phyloP scores from a whole-genome alignment of 2,113 vertebrate species.

The Notarius quadriscutis region DNA sequence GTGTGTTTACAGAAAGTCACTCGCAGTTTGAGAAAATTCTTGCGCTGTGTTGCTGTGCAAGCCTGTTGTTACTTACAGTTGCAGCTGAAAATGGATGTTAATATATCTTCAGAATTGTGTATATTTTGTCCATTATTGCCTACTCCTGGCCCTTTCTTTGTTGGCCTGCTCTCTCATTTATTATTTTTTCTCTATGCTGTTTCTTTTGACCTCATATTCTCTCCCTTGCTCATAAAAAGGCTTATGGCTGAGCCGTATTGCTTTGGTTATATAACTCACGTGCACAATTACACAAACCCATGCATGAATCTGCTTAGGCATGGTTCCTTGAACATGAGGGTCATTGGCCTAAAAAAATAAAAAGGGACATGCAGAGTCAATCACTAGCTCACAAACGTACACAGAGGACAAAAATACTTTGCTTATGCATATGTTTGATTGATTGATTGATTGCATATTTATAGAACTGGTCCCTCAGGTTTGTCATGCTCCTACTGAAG shows the following conservation, averaged over 20 bases:
- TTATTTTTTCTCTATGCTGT: neutral
- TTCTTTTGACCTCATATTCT: constrained; percentile 14
- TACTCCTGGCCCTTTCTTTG: neutral
- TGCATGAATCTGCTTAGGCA: constrained; percentile 2
- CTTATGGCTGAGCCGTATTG: neutral
- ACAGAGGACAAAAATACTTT: neutral
- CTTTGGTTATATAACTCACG: constrained; percentile 36
- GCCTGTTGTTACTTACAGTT: neutral
- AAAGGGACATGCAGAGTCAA: neutral
- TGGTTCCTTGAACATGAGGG: neutral
- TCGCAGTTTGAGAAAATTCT: neutral
- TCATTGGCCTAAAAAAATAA: neutral
- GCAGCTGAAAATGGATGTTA: neutral
- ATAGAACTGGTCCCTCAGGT: constrained; percentile 43
- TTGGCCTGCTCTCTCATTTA: neutral
- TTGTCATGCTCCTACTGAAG: neutral
- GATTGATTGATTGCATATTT: neutral
- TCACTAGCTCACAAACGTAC: neutral
- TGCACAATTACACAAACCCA: constrained; percentile 29
- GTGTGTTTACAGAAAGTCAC: neutral
- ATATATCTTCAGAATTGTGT: neutral
- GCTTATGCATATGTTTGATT: neutral
- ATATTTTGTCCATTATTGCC: neutral
- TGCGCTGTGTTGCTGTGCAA: neutral
- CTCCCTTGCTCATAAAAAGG: neutral